Evolutionary conservation across 2,888 invertebrate species (phyloP), one percentile per base, ranked within the genome.

Genomic region (Strigamia crassipes): DNA sequence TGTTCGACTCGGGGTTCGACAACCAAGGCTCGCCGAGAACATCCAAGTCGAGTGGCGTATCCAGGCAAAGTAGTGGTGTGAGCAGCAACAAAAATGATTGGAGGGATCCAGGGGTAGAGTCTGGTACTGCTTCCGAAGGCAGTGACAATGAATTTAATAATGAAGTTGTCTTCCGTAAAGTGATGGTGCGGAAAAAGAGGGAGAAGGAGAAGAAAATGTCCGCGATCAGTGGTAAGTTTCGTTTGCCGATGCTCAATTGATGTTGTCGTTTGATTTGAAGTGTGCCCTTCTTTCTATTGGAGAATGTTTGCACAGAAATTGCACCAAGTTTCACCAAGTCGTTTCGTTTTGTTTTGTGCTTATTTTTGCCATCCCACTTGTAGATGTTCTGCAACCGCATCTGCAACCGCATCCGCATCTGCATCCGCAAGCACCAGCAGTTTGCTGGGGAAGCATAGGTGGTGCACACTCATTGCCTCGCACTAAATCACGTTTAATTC

Each of bases 81-180:
- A 83, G 83, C 61, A 82, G 80, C 82, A 56, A 81, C 34, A 42
- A 31, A 12, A 79, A 79, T 9, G 82, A 82, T 21, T 82, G 79
- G 41, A 13, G 79, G 9, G 82, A 73, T 23, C 38, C 51, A 3
- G 61, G 77, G 8, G 82, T 34, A 10, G 73, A 77, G 9, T 66
- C 56, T 21, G 79, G 51, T 18, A 82, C 80, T 66, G 83, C 21
- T 9, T 83, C 83, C 9, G 82, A 82, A 56, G 27, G 61, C 18
- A 82, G 81, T 27, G 83, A 82, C 51, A 79, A 78, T 8, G 83
- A 83, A 21, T 18, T 34, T 13, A 78, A 79, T 15, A 77, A 23
- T 15, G 91, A 92, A 8, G 91, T 91, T 1, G 91, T 92, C 12
- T 92, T 92, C 85, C 89, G 90, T 84, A 91, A 92, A 87, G 92